Percentiles rank a stretch among this genome's conserved stretches.
Conservation (phyloP, 2,888 invertebrate genomes). For the Drosophila pseudotalamancana region DNA sequence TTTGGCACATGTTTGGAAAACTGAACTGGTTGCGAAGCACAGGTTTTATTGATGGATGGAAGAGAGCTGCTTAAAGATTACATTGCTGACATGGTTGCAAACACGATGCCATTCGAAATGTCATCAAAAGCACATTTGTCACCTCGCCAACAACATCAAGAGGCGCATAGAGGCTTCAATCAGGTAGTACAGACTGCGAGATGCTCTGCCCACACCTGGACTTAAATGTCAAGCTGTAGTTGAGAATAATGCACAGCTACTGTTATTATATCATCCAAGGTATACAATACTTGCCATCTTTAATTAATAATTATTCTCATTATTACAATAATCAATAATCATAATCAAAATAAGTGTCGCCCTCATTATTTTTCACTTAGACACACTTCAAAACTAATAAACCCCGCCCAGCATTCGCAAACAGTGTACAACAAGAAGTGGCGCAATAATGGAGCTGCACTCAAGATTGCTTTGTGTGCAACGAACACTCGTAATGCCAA, state of each 20-base stretch:
- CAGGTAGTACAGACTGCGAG: background rate
- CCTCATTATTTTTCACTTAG: no score
- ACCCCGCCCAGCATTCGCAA: background rate
- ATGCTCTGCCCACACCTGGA: background rate
- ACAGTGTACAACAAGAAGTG: conserved; percentile 20
- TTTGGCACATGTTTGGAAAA: conserved; percentile 23
- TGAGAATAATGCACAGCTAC: no score
- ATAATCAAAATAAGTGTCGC: no score
- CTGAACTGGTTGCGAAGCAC: conserved; percentile 8
- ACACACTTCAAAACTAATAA: background rate
- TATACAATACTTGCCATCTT: no score
- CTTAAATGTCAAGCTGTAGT: no score
- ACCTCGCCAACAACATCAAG: conserved; percentile 10
- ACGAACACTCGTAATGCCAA: conserved; percentile 40
- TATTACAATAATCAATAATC: no score
- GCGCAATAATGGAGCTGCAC: conserved; percentile 40
- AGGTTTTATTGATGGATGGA: conserved; percentile 17
- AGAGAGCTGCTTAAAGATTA: conserved; percentile 12
- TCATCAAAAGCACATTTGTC: conserved; percentile 74
- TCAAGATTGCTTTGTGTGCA: conserved; percentile 44
- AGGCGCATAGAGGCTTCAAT: background rate
- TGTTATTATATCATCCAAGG: no score
- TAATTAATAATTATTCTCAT: no score
- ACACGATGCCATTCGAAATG: conserved; percentile 50
- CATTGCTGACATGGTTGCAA: background rate